Evolutionary conservation across 2,888 invertebrate species (phyloP).

Genomic region (Stenolophus ochropezus): DNA sequence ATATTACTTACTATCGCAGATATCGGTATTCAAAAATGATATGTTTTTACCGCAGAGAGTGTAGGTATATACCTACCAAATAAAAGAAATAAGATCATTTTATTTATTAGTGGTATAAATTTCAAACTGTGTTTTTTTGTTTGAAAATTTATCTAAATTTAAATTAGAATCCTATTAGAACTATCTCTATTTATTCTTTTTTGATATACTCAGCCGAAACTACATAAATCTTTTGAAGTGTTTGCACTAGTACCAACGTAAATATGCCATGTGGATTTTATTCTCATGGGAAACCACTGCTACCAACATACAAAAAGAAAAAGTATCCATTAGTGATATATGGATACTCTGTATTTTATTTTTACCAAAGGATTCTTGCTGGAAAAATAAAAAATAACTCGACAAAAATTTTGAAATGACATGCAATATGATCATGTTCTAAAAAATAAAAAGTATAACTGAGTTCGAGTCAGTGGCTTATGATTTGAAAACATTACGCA

Average conservation of each 20-base stretch:
- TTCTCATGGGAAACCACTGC: slow-evolving; percentile 37
- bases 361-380: slow-evolving; percentile 17
- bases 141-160: slow-evolving; percentile 12
- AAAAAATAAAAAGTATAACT: no score
- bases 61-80: no score
- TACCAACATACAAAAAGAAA: slow-evolving; percentile 19
- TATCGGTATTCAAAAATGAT: no score
- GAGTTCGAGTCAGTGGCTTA: no score
- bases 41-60: no score
- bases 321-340: slow-evolving; percentile 28
- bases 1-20: no score
- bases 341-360: background rate
- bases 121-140: no score
- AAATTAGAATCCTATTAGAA: slow-evolving; percentile 21
- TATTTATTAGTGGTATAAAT: no score
- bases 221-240: slow-evolving; percentile 44
- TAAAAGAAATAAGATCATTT: no score
- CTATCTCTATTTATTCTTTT: background rate
- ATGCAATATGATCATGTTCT: no score
- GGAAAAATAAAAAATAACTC: background rate
- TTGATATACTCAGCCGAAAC: slow-evolving; percentile 21
- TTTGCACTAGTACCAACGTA: slow-evolving; percentile 42
- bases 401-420: no score
- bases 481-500: no score
- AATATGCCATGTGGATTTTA: slow-evolving; percentile 50